Conservation (phyloP, 1,140 invertebrate genomes). For the Odontomachus brunneus region DNA sequence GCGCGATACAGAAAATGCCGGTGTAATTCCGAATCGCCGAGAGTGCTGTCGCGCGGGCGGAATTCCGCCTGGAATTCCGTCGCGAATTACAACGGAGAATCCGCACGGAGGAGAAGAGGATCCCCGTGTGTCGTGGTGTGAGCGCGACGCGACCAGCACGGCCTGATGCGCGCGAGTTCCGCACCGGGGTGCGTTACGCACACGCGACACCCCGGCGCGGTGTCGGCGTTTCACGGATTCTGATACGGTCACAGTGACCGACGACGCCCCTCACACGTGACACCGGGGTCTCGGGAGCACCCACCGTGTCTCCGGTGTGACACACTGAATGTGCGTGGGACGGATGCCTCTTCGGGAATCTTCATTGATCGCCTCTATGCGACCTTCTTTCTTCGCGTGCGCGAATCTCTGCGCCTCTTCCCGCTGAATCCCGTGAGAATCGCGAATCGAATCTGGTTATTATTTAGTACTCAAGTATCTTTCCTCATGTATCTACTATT, state of each 20-base stretch:
- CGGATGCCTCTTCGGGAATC: slow-evolving; percentile 61
- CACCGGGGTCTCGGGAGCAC: slow-evolving; percentile 77
- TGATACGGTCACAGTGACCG: slow-evolving; percentile 82
- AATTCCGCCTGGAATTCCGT: too few relatives aligned
- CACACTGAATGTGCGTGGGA: slow-evolving; percentile 69
- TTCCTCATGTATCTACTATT: too few relatives aligned
- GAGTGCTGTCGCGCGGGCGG: too few relatives aligned
- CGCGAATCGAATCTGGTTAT: too few relatives aligned
- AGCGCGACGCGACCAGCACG: too few relatives aligned
- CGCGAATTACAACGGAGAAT: too few relatives aligned
- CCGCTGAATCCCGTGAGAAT: too few relatives aligned
- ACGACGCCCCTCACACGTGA: slow-evolving; percentile 75
- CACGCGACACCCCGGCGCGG: slow-evolving; percentile 63
- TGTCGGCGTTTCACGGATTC: slow-evolving; percentile 79
- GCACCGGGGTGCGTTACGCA: slow-evolving; percentile 39
- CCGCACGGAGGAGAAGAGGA: background rate
- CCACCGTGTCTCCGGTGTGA: slow-evolving; percentile 83
- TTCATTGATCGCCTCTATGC: slow-evolving; percentile 58
- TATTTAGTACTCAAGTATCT: too few relatives aligned
- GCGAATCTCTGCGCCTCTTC: slow-evolving; percentile 24
- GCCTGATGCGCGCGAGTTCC: background rate
- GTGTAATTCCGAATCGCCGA: too few relatives aligned
- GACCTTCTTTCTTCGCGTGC: slow-evolving; percentile 1
- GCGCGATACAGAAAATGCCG: too few relatives aligned
- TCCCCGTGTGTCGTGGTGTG: background rate